phyloP scores from a whole-genome alignment of 1,140 invertebrate species.

The Capitella teleta region DNA sequence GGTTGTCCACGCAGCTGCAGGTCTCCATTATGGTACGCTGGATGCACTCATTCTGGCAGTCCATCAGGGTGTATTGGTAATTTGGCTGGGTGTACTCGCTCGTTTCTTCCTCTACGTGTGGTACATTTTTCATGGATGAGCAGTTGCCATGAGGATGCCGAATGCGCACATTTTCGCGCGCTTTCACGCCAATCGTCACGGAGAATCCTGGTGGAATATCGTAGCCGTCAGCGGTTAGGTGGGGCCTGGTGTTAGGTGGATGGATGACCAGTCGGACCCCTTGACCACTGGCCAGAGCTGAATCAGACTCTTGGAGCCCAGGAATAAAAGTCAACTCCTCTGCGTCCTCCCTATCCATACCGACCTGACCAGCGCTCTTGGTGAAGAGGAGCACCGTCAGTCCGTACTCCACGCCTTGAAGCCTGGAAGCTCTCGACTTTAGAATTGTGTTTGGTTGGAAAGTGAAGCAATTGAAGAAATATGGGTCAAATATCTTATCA shows the following conservation, averaged over 20 bases:
- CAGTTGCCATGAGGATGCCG: conserved; percentile 12
- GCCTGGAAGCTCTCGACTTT: conserved; percentile 5
- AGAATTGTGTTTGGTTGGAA: conserved; percentile 10
- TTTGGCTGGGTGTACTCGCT: background rate
- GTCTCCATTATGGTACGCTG: conserved; percentile 8
- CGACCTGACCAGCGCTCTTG: conserved; percentile 1
- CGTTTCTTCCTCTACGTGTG: background rate
- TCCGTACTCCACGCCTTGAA: conserved; percentile 13
- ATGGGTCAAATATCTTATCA: conserved; percentile 12
- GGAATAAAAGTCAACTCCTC: conserved; percentile 1
- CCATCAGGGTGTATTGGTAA: conserved; percentile 12
- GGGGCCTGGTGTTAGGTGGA: conserved; percentile 9
- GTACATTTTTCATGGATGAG: background rate
- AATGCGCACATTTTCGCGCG: conserved; percentile 12
- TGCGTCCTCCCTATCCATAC: background rate
- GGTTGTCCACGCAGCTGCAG: conserved; percentile 12
- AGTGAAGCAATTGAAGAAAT: conserved; percentile 15
- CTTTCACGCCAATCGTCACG: conserved; percentile 9
- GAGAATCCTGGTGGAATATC: conserved; percentile 13
- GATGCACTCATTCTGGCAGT: conserved; percentile 15
- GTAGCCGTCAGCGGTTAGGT: conserved; percentile 11
- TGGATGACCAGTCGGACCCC: conserved; percentile 13
- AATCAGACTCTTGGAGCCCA: conserved; percentile 9
- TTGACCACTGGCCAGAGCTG: conserved; percentile 10
- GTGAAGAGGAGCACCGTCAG: conserved; percentile 12